Base-by-base conservation (phyloP, 2,888 invertebrate genomes). In the Ormyrus rosae region DNA sequence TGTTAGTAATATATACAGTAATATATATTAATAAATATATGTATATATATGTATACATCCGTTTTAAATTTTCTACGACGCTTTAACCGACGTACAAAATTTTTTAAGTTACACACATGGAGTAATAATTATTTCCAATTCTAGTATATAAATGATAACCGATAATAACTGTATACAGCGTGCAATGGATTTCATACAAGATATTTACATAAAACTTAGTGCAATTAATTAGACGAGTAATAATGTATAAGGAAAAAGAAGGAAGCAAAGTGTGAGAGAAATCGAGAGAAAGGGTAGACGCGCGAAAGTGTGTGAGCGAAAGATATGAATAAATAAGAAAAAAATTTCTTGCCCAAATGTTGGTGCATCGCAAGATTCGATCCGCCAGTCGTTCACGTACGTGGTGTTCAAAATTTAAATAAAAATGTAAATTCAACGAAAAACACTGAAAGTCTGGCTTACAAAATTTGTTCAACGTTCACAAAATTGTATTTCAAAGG, bases 51-150 rank as follows among this genome's bases (percentile, higher is more conserved):
- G 58, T 75, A 72, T 75, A 78, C 61, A 76, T 58, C 71, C 55
- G 65, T 82, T 72, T 74, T 63, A 82, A 73, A 84, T 83, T 84
- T 84, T 84, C 68, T 84, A 85, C 82, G 74, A 83, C 69, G 81
- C 83, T 84, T 81, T 64, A 78, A 82, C 45, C 67, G 81, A 83
- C 83, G 84, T 85, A 85, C 82, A 84, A 84, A 84, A 81, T 73
- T 69, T 70, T 19, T 13, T 51, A 71, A 60, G 53, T 53, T 79
- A 78, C 55, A 81, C 63, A 70, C 55, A 69, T 60, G 55, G 56
- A 78, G 53, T 70, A 74, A 80, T 76, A 61, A 81, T 76, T 68
- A 76, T 79, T 78, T 58, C 48, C 78, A 70, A 72, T 71, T 67
- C 34, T 78, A 74, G 70, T 71, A 48, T 72, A 13, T 73, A 69